Base-by-base conservation (phyloP, 1,140 invertebrate species). In the Whitmania pigra region DNA sequence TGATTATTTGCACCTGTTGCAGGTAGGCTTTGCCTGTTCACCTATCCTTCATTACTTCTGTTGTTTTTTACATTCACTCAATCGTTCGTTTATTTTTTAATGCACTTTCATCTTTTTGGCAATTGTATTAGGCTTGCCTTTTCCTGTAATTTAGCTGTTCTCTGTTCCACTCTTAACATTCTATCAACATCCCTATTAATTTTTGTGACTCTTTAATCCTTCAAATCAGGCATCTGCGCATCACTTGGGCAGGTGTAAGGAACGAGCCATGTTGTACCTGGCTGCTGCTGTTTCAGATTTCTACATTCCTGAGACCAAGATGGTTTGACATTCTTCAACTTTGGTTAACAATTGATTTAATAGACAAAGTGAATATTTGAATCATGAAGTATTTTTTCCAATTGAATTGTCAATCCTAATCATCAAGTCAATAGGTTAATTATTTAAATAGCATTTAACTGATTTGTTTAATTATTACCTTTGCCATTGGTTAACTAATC, bases 231-330 rank as follows among this genome's bases (percentile, higher is more conserved):
- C n/a, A n/a, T 88, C 89, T 71, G 90, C 91, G 77, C 86, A 89
- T 80, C 86, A 86, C 75, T 80, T 98, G 53, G 79, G 74, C 17
- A n/a, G 83, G 40, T 84, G 89, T 22, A 88, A 88, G 40, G 79
- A 86, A 5, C 84, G 84, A 53, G 91, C 89, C 0, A 81, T 97
- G 74, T 81, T 99, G 0, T 99, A 96, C 82, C 85, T 99, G 72
- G 94, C 95, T 40, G 96, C 96, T 25, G 96, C 96, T 20, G 96
- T 98, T 0, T 97, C 95, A 2, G 96, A 99, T 83, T 99, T 99
- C 85, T 98, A 98, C 81, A 88, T 99, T 81, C 93, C 94, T 67
- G 87, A 88, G 74, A 88, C 89, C 80, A 85, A 94, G 86, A 89
- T 98, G 88, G 93, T 94, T 83, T 86, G 82, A 36, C 31, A 36